These are phyloP conservation scores for Limosa lapponica DNA, from an alignment of 2,797 vertebrate genomes.

Conservation along the genomic window DNA sequence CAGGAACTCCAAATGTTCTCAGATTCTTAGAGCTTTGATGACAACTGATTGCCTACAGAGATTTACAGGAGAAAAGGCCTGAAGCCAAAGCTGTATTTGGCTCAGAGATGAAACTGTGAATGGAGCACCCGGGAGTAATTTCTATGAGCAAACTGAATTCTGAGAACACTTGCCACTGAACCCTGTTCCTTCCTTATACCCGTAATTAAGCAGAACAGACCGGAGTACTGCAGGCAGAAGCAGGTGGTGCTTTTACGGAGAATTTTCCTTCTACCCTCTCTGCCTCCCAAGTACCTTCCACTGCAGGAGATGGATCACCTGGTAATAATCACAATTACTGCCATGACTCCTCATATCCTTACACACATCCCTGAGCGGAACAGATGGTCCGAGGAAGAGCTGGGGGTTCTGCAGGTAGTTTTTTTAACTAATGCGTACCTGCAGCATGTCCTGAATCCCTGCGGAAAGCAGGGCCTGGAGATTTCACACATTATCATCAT, in stretches of 20 bases:
- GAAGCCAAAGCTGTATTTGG: neutral
- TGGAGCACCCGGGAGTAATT: neutral
- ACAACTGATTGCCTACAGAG: neutral
- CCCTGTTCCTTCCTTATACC: neutral
- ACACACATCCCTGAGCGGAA: neutral
- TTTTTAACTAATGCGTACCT: neutral
- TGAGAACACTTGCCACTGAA: neutral
- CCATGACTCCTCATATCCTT: neutral
- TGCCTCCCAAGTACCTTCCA: slow-evolving; percentile 25
- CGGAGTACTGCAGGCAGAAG: neutral
- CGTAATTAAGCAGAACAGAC: neutral
- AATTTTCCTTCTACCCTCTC: neutral
- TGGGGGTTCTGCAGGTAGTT: neutral
- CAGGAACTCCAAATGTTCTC: slow-evolving; percentile 3
- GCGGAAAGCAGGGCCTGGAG: neutral
- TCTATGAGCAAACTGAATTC: neutral
- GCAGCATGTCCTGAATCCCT: neutral
- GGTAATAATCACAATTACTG: neutral
- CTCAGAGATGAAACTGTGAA: neutral
- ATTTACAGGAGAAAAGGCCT: neutral
- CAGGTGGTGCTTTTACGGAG: neutral
- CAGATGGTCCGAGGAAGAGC: slow-evolving; percentile 14
- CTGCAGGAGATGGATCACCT: neutral
- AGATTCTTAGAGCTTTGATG: neutral
- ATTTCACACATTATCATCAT: neutral